Conservation (phyloP, 2,888 invertebrate species). For the Oligia strigilis region DNA sequence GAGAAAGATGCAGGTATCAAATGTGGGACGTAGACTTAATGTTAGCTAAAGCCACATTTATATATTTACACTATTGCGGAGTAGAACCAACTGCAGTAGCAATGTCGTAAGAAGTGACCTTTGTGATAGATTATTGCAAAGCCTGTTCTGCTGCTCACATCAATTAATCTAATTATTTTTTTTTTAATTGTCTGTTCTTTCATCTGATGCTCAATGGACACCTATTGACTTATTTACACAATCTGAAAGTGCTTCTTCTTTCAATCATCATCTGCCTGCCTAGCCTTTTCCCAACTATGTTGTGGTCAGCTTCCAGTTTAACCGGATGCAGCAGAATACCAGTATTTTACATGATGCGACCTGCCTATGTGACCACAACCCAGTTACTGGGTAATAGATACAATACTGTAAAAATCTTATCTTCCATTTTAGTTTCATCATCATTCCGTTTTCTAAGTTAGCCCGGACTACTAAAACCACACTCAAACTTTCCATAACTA, state of each 20-base stretch:
- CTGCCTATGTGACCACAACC: no score
- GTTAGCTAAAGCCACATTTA: conserved; percentile 2
- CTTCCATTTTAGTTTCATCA: background rate
- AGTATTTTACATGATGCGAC: no score
- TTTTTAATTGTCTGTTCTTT: no score
- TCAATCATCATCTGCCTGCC: no score
- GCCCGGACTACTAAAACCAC: background rate
- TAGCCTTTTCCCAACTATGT: no score
- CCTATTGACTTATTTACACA: no score
- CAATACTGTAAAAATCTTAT: background rate
- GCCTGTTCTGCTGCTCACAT: background rate
- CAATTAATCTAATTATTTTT: background rate
- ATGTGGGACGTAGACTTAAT: conserved; percentile 32
- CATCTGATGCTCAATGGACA: no score
- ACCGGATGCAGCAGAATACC: no score
- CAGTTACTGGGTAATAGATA: no score
- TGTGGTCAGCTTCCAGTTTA: no score
- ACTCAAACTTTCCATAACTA: conserved; percentile 11
- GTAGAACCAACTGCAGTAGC: background rate
- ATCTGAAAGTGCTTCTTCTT: no score
- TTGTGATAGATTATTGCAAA: conserved; percentile 5
- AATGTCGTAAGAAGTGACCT: conserved; percentile 13
- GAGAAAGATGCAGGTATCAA: conserved; percentile 18
- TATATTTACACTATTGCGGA: background rate
- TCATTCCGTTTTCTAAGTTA: background rate